Percentiles rank a stretch among this genome's conserved stretches.
Conservation (phyloP, 2,888 invertebrate species). For the Homarus gammarus region DNA sequence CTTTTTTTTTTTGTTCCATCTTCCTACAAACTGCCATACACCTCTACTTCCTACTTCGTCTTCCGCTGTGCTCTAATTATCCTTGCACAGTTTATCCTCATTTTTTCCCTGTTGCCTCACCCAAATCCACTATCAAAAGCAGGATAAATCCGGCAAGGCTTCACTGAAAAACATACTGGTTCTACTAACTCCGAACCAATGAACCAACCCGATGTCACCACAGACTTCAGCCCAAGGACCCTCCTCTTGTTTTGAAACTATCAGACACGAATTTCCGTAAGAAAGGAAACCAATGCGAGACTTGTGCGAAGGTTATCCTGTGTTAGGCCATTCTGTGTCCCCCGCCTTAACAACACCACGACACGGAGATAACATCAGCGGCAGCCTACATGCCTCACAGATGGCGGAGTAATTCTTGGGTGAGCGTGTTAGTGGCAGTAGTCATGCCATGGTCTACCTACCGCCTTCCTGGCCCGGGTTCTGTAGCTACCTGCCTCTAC, state of each 20-base stretch:
- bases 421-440: neutral
- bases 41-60: too few species aligned
- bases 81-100: too few species aligned
- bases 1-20: too few species aligned
- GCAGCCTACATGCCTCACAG: neutral
- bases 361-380: conserved; percentile 1
- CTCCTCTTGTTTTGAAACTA: neutral
- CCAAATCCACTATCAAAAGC: too few species aligned
- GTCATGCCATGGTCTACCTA: neutral
- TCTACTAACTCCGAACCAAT: too few species aligned
- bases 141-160: neutral
- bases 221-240: too few species aligned
- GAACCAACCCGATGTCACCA: too few species aligned
- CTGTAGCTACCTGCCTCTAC: neutral
- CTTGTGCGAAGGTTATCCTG: neutral
- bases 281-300: neutral
- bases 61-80: too few species aligned
- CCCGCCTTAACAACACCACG: neutral
- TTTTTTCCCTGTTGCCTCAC: too few species aligned
- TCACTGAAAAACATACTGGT: neutral
- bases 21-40: too few species aligned
- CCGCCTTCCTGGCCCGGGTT: neutral
- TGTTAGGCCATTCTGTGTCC: neutral
- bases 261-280: neutral
- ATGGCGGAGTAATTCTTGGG: neutral